phyloP scores from a whole-genome alignment of 2,888 invertebrate genomes.

The Pristionchus exspectatus region DNA sequence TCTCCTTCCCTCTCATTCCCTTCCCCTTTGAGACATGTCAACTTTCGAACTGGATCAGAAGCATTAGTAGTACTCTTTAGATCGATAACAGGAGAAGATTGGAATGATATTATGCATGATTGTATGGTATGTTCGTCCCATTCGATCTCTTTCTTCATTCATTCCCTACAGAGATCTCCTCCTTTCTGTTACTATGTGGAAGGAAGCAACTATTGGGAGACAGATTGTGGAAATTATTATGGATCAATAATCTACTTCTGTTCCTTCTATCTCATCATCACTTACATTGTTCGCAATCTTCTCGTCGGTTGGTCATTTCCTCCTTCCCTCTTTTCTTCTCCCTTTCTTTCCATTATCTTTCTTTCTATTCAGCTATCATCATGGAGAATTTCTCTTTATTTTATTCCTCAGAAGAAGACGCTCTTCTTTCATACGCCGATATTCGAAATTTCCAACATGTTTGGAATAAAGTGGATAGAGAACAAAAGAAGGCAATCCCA shows the following conservation, averaged over 20 bases:
- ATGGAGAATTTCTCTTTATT: constrained; percentile 99
- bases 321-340: not conserved
- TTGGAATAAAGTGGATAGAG: constrained; percentile 98
- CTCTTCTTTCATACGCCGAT: constrained; percentile 96
- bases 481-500: constrained; percentile 85
- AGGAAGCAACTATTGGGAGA: constrained; percentile 87
- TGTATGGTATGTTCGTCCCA: constrained; percentile 88
- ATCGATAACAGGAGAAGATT: constrained; percentile 99
- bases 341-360: not conserved
- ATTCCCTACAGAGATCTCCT: constrained; percentile 72
- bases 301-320: constrained; percentile 89
- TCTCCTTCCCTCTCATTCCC: not conserved
- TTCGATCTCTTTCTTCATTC: not conserved
- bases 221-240: constrained; percentile 98
- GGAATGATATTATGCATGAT: constrained; percentile 99
- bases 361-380: constrained; percentile 90
- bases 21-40: constrained; percentile 85
- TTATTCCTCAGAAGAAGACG: constrained; percentile 99
- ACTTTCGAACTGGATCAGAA: constrained; percentile 94
- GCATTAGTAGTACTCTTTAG: constrained; percentile 98
- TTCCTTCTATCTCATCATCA: constrained; percentile 99
- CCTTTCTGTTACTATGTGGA: constrained; percentile 85
- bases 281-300: constrained; percentile 97
- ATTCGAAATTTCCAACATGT: constrained; percentile 99
- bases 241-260: constrained; percentile 98